Percentiles rank a stretch among this genome's conserved stretches.
phyloP scores from a whole-genome alignment of 2,113 vertebrate genomes.

The Rhinogobius similis region DNA sequence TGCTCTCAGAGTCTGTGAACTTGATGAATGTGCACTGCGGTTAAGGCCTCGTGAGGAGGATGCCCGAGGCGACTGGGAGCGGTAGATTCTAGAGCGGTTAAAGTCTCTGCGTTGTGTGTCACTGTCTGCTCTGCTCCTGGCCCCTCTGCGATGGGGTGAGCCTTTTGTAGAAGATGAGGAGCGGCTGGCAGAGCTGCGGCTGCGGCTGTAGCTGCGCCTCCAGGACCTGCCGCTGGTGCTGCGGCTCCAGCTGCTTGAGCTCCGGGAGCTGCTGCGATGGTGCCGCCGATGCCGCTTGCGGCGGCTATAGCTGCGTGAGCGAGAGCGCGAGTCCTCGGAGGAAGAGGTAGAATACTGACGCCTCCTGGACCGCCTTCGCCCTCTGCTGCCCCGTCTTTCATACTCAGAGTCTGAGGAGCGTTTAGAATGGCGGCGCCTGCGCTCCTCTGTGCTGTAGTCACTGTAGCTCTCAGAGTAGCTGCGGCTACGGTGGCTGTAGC shows the following conservation, averaged over 20 bases:
- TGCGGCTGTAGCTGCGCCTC: conserved; percentile 92
- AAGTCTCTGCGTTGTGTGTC: conserved; percentile 85
- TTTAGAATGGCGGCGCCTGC: conserved; percentile 77
- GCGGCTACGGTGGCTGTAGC: conserved; percentile 85
- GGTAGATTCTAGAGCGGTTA: conserved; percentile 93
- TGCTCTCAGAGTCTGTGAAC: conserved; percentile 59
- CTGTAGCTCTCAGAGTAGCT: conserved; percentile 96
- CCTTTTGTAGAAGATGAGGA: conserved; percentile 81
- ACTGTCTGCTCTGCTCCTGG: conserved; percentile 72
- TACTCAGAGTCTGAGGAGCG: conserved; percentile 92
- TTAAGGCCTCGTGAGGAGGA: conserved; percentile 72
- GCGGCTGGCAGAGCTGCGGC: conserved; percentile 86
- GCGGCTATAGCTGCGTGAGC: conserved; percentile 82
- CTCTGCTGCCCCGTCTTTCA: conserved; percentile 80
- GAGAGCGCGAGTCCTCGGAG: conserved; percentile 84
- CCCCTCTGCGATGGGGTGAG: conserved; percentile 82
- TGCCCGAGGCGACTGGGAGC: conserved; percentile 92
- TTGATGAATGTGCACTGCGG: conserved; percentile 72
- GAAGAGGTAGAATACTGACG: conserved; percentile 85
- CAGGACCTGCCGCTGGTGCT: conserved; percentile 90
- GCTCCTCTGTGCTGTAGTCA: conserved; percentile 85
- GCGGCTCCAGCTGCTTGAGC: conserved; percentile 90
- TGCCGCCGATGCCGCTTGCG: conserved; percentile 83
- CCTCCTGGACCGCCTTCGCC: conserved; percentile 81
- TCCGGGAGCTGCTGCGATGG: conserved; percentile 84